Evolutionary conservation across 2,888 invertebrate species (phyloP).

Genomic region (Meghimatium bilineatum): DNA sequence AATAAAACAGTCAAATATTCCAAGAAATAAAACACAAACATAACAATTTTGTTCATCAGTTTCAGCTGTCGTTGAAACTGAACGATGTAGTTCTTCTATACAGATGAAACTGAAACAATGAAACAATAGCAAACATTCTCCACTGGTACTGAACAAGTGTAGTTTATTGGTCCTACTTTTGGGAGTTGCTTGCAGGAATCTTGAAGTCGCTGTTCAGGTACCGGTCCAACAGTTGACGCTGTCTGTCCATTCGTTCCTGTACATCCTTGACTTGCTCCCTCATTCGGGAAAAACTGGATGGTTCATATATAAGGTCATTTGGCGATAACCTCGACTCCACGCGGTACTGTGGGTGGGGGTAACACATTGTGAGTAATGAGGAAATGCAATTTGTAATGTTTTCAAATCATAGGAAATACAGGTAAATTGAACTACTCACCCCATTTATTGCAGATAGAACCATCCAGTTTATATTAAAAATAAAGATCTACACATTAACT

Average conservation of each 20-base stretch:
- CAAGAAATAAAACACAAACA: background rate
- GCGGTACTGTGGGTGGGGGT: slow-evolving; percentile 61
- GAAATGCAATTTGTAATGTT: background rate
- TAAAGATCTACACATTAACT: no score
- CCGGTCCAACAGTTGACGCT: slow-evolving; percentile 69
- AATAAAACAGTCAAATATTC: background rate
- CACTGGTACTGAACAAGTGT: background rate
- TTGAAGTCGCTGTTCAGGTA: slow-evolving; percentile 58
- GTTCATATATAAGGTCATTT: slow-evolving; percentile 64
- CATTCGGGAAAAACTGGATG: slow-evolving; percentile 62
- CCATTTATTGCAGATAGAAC: no score
- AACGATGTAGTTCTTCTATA: no score
- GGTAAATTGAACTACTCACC: no score
- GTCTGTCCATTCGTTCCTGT: slow-evolving; percentile 67
- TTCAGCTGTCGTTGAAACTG: background rate
- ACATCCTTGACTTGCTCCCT: slow-evolving; percentile 62
- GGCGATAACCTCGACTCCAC: slow-evolving; percentile 64
- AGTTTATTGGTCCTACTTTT: slow-evolving; percentile 21
- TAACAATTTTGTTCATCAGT: background rate
- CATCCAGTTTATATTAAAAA: no score
- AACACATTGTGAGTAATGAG: background rate
- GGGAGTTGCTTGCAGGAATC: slow-evolving; percentile 32
- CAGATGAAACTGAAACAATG: no score
- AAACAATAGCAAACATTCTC: no score
- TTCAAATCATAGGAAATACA: no score